Evolutionary conservation across 2,797 vertebrate species (phyloP), one percentile per base, ranked within the genome.

Genomic region (Pyrrhura leucotis): DNA sequence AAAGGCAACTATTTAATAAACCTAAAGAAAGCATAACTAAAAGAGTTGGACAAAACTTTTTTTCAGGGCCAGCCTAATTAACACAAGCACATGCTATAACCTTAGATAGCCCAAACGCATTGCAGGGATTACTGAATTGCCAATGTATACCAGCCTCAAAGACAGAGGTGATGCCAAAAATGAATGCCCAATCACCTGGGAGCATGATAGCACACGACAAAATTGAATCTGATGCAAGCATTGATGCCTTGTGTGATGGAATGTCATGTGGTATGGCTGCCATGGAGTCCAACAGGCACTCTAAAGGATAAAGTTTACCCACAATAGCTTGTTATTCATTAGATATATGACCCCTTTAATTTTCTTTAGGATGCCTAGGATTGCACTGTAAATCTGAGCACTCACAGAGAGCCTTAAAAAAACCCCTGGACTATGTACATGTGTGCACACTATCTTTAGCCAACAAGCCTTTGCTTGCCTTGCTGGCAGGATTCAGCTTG

Each of bases 401-500:
- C 31, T 15, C n/a, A 26, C 35, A 51, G 44, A 37, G 66, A 1
- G 1, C 69, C 54, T 29, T 37, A 85, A 76, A 9, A 11, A 11
- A 6, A 7, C 2, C 19, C 39, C 67, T 12, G 23, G 54, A 54
- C 63, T 21, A 5, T 1, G 9, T 10, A 76, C 81, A 79, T 2
- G 0, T 21, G 75, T 16, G 26, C 78, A 65, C 0, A 0, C 82
- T 91, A 83, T 82, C 87, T 91, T 88, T 85, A 85, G 73, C 28
- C 0, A 91, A 89, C 95, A 95, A 89, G 95, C 54, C 85, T 77
- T 86, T 44, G 69, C 95, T 39, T 86, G 90, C 74, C 92, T 51
- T 23, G 59, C 85, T 79, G 87, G 83, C 81, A 94, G 62, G 83
- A 91, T 18, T 56, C 28, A 2, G 58, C 85, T 84, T 74, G 62